Percentiles rank a stretch among this genome's conserved stretches.
Evolutionary conservation across 2,797 vertebrate species (phyloP).

Genomic region (Lepus oiostolus): DNA sequence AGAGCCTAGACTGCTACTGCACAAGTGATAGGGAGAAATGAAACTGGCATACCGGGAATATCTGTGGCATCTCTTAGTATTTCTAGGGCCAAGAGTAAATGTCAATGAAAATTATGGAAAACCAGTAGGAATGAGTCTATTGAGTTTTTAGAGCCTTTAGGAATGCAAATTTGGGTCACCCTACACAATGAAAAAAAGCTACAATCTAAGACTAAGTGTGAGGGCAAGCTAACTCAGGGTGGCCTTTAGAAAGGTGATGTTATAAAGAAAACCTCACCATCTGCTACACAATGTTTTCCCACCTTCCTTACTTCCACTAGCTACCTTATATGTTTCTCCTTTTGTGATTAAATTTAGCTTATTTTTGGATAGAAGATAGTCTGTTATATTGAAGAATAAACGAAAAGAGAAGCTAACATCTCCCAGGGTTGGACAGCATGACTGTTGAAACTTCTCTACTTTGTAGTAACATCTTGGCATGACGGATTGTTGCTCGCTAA

Average conservation of each 20-base stretch:
- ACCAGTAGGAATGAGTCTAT: not conserved
- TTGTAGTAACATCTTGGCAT: not conserved
- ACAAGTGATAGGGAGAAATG: not conserved
- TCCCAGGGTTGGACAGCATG: not conserved
- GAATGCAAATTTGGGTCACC: not conserved
- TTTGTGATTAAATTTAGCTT: not conserved
- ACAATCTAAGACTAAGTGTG: not conserved
- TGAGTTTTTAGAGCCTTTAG: not conserved
- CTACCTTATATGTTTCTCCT: not conserved
- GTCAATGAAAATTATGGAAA: not conserved
- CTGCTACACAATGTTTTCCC: not conserved
- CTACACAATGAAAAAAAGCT: not conserved
- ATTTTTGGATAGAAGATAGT: not conserved
- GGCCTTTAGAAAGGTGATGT: not conserved
- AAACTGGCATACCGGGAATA: accelerated
- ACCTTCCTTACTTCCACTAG: not conserved
- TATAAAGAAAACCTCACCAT: not conserved
- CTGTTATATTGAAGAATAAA: not conserved
- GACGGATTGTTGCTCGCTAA: not conserved
- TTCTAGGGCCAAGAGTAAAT: not conserved
- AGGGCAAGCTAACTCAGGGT: not conserved
- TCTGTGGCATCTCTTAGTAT: not conserved
- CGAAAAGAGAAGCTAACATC: not conserved
- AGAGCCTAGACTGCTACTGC: accelerated
- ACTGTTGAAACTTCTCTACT: not conserved